phyloP scores from a whole-genome alignment of 2,797 vertebrate species.

The Gorsachius magnificus region DNA sequence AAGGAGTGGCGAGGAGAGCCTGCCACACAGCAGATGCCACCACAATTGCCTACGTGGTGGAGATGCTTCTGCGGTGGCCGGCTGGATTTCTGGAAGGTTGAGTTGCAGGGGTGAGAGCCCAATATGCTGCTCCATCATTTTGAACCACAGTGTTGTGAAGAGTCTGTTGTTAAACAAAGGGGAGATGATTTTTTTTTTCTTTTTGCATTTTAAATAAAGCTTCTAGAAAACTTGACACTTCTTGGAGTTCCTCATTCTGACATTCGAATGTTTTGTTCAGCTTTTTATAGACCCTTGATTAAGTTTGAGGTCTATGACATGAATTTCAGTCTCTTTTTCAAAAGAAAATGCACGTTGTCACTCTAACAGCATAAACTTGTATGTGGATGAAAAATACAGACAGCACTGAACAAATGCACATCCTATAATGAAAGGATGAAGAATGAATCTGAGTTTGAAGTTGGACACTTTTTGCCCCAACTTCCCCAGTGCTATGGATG shows the following conservation, averaged over 20 bases:
- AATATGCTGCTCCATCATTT: neutral
- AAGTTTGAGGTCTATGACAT: neutral
- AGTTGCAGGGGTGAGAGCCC: neutral
- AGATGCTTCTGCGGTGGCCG: fast-evolving
- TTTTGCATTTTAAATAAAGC: neutral
- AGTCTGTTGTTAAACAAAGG: neutral
- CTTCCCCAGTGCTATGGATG: neutral
- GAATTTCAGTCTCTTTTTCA: neutral
- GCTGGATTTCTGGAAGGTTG: neutral
- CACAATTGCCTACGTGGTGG: fast-evolving
- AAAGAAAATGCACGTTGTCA: neutral
- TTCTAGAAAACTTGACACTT: neutral
- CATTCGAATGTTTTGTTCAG: neutral
- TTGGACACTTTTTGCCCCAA: neutral
- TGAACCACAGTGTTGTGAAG: neutral
- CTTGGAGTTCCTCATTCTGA: neutral
- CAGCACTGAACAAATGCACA: neutral
- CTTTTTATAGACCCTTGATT: neutral
- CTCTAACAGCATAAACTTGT: neutral
- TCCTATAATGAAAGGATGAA: neutral
- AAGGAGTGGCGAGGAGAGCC: fast-evolving
- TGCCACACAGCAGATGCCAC: neutral
- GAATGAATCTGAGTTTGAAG: neutral
- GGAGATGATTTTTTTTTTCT: neutral
- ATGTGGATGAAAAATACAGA: neutral